Percentiles rank a stretch among this genome's conserved stretches.
phyloP scores from a whole-genome alignment of 2,113 vertebrate species.

The Eonycteris spelaea region DNA sequence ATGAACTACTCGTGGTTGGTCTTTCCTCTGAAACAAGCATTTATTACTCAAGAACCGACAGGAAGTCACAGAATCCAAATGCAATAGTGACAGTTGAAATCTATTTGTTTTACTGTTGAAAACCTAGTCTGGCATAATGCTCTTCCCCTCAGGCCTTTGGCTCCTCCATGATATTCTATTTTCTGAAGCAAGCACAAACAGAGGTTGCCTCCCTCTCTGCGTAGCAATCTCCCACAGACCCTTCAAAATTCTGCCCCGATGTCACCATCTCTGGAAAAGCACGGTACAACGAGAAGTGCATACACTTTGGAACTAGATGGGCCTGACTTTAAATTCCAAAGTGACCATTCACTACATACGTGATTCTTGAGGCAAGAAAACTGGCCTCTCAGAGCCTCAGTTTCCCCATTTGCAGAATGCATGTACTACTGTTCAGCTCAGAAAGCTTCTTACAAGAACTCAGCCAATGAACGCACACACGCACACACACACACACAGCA shows the following conservation, averaged over 20 bases:
- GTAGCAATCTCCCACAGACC: not conserved
- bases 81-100: not conserved
- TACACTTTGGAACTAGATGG: not conserved
- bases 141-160: not conserved
- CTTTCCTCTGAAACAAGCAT: not conserved
- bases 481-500: not conserved
- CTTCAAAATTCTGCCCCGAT: not conserved
- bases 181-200: not conserved
- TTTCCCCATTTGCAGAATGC: not conserved
- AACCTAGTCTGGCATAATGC: not conserved
- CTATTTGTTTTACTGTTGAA: not conserved
- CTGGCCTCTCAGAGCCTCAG: not conserved
- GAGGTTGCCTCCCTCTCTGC: not conserved
- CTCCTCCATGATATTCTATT: not conserved
- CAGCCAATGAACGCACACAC: not conserved
- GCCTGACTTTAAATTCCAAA: not conserved
- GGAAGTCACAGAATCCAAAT: constrained; percentile 12
- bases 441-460: not conserved
- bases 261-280: not conserved
- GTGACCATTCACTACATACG: not conserved
- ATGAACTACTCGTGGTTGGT: not conserved
- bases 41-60: not conserved
- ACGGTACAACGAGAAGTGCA: not conserved
- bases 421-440: not conserved
- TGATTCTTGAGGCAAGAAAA: not conserved